Conservation (phyloP, 2,888 invertebrate genomes). For the Drosophila yooni region DNA sequence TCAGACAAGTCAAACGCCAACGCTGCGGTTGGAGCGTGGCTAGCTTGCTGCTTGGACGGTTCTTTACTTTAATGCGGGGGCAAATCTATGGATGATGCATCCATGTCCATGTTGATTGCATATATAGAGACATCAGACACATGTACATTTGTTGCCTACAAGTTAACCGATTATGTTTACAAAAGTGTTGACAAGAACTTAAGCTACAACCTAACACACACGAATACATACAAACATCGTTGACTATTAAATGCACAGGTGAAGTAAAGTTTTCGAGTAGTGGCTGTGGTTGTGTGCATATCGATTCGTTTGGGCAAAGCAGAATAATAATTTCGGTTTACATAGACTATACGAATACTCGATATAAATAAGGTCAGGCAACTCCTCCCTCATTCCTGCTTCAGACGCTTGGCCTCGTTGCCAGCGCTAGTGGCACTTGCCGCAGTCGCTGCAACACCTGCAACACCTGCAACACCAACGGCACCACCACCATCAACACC, state of each 20-base stretch:
- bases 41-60: constrained; percentile 70
- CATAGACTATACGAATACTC: constrained; percentile 37
- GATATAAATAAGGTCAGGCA: constrained; percentile 16
- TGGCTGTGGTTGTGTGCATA: constrained; percentile 27
- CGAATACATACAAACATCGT: constrained; percentile 47
- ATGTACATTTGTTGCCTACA: constrained; percentile 49
- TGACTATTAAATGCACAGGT: constrained; percentile 65
- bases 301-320: constrained; percentile 15
- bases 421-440: constrained; percentile 27
- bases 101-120: constrained; percentile 8
- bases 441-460: neutral
- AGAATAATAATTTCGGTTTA: constrained; percentile 37
- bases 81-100: constrained; percentile 41
- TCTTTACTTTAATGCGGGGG: constrained; percentile 73
- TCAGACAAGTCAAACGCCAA: constrained; percentile 57
- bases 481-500: neutral
- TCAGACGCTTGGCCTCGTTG: constrained; percentile 81
- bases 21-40: constrained; percentile 36
- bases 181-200: constrained; percentile 44
- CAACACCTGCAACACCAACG: constrained; percentile 1
- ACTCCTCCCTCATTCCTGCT: constrained; percentile 80
- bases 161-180: constrained; percentile 49
- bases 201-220: constrained; percentile 65
- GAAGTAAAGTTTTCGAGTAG: constrained; percentile 28
- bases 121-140: constrained; percentile 4